A percentile compares a stretch with the other conserved stretches of the same genome.
phyloP scores from a whole-genome alignment of 2,113 vertebrate genomes.

The Halcyon malimbica region DNA sequence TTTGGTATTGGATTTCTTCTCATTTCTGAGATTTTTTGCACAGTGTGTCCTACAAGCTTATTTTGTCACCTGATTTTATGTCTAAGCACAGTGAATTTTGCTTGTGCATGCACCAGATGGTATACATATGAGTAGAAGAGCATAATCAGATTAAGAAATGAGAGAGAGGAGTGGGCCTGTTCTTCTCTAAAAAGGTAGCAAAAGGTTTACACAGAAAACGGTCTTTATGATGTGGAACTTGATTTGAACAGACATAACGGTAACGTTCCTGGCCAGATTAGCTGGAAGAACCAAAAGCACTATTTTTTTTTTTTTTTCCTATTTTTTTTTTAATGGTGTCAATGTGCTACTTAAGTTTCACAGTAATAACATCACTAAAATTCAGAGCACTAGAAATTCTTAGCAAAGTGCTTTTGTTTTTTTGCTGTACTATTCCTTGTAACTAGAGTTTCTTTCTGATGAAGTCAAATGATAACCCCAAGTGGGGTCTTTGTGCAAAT shows the following conservation, averaged over 20 bases:
- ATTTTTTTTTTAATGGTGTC: neutral
- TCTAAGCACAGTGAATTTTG: constrained; percentile 52
- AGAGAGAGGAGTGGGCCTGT: constrained; percentile 22
- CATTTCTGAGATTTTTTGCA: neutral
- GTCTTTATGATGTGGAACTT: constrained; percentile 2
- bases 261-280: neutral
- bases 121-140: constrained; percentile 47
- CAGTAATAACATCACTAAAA: neutral
- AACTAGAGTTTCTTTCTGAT: neutral
- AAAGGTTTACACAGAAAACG: neutral
- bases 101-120: constrained; percentile 47
- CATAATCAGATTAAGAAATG: constrained; percentile 60
- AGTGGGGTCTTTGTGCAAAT: neutral
- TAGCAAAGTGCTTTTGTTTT: neutral
- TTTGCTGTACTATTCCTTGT: neutral
- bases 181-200: constrained; percentile 17
- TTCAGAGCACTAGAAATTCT: neutral
- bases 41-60: constrained; percentile 4
- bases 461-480: neutral
- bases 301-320: neutral
- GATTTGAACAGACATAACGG: neutral
- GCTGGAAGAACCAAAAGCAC: neutral
- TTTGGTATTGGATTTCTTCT: neutral
- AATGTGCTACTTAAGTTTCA: neutral
- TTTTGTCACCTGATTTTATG: constrained; percentile 59